Evolutionary conservation across 2,888 invertebrate genomes (phyloP).

Genomic region (Osmoderma eremita): DNA sequence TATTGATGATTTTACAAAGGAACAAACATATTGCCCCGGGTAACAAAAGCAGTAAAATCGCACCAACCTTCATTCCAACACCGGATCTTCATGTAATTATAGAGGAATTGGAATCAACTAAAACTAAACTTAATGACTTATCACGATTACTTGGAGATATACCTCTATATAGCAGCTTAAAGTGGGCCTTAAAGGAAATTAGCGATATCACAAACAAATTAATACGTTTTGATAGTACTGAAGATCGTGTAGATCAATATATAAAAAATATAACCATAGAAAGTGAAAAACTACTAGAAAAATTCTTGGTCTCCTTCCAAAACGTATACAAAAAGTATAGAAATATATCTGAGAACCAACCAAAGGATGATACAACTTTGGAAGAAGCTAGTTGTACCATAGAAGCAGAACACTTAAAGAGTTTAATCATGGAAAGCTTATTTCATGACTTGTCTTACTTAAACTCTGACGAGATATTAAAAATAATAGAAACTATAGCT

Average conservation of each 20-base stretch:
- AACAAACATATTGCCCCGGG: slow-evolving; percentile 49
- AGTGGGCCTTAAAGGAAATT: slow-evolving; percentile 50
- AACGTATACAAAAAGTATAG: slow-evolving; percentile 69
- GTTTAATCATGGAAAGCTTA: slow-evolving; percentile 72
- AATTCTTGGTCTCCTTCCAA: slow-evolving; percentile 69
- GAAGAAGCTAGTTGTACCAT: slow-evolving; percentile 66
- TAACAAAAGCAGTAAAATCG: slow-evolving; percentile 52
- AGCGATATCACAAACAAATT: slow-evolving; percentile 23
- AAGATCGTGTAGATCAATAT: slow-evolving; percentile 43
- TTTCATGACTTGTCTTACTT: slow-evolving; percentile 70
- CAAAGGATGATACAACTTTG: slow-evolving; percentile 53
- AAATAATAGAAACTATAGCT: slow-evolving; percentile 21
- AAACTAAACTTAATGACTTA: slow-evolving; percentile 45
- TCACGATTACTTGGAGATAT: slow-evolving; percentile 51
- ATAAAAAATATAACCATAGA: slow-evolving; percentile 38
- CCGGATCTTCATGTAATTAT: slow-evolving; percentile 53
- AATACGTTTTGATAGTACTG: slow-evolving; percentile 13
- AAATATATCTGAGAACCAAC: slow-evolving; percentile 55
- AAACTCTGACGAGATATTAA: slow-evolving; percentile 64
- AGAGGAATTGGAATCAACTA: slow-evolving; percentile 46
- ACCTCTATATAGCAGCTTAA: slow-evolving; percentile 49
- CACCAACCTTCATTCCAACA: slow-evolving; percentile 54
- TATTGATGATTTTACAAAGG: slow-evolving; percentile 51
- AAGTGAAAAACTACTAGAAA: slow-evolving; percentile 36
- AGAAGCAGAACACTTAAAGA: slow-evolving; percentile 74